A percentile compares a stretch with the other conserved stretches of the same genome.
These are phyloP conservation scores for Ptychochromis oligacanthus DNA, from an alignment of 2,113 vertebrate species.

Conservation along the genomic window DNA sequence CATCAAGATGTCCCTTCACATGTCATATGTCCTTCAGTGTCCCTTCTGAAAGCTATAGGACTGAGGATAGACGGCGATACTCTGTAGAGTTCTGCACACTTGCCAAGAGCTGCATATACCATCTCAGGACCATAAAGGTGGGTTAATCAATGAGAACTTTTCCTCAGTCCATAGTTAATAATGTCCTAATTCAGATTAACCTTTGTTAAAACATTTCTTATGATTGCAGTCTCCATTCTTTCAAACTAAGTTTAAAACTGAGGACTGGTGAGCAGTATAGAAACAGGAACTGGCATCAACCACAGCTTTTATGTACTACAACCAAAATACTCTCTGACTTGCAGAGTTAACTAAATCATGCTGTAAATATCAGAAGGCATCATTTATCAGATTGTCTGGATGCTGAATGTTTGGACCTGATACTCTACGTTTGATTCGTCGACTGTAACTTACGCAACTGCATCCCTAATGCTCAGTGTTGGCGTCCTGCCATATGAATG, in stretches of 20 bases:
- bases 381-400: not conserved
- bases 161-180: not conserved
- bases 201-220: not conserved
- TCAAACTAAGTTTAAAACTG: not conserved
- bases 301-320: not conserved
- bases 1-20: not conserved
- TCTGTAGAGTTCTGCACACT: too few relatives aligned
- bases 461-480: not conserved
- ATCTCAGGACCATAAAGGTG: too few relatives aligned
- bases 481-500: not conserved
- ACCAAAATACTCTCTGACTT: not conserved
- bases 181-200: not conserved
- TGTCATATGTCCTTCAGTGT: too few relatives aligned
- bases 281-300: not conserved
- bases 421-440: constrained; percentile 16
- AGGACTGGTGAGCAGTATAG: not conserved
- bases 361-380: not conserved
- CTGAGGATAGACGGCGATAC: too few relatives aligned
- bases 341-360: not conserved
- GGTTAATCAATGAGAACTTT: not conserved
- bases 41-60: too few relatives aligned
- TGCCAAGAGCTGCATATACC: too few relatives aligned
- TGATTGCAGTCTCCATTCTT: not conserved
- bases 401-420: not conserved
- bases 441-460: not conserved